phyloP scores from a whole-genome alignment of 2,888 invertebrate genomes.

The Steromphala cineraria region DNA sequence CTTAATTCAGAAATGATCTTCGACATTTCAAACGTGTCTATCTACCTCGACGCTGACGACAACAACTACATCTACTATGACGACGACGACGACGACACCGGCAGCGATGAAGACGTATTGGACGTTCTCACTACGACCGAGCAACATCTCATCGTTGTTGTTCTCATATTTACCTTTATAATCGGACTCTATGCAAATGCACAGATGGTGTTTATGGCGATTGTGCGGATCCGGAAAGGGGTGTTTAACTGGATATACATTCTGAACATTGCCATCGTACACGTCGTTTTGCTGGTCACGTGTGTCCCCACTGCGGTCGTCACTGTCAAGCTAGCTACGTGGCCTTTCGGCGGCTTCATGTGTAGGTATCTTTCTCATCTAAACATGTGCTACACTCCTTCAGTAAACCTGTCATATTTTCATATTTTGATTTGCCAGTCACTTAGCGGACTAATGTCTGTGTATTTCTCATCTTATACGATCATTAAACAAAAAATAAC shows the following conservation, averaged over 20 bases:
- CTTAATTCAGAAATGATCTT: too few species aligned
- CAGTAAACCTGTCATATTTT: too few species aligned
- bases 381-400: too few species aligned
- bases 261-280: not conserved
- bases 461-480: too few species aligned
- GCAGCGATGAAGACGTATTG: not conserved
- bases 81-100: not conserved
- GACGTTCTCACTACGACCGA: not conserved
- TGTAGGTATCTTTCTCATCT: not conserved
- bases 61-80: not conserved
- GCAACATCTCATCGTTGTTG: not conserved
- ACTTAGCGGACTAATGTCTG: too few species aligned
- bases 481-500: too few species aligned
- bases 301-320: not conserved
- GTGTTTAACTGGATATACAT: not conserved
- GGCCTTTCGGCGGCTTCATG: not conserved
- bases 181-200: not conserved
- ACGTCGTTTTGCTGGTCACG: not conserved
- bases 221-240: not conserved
- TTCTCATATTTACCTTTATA: not conserved
- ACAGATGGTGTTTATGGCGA: not conserved
- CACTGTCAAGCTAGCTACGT: not conserved
- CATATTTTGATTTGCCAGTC: too few species aligned
- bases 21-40: not conserved
- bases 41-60: not conserved